Evolutionary conservation across 2,113 vertebrate genomes (phyloP).

Genomic region (Poeciliopsis retropinna): DNA sequence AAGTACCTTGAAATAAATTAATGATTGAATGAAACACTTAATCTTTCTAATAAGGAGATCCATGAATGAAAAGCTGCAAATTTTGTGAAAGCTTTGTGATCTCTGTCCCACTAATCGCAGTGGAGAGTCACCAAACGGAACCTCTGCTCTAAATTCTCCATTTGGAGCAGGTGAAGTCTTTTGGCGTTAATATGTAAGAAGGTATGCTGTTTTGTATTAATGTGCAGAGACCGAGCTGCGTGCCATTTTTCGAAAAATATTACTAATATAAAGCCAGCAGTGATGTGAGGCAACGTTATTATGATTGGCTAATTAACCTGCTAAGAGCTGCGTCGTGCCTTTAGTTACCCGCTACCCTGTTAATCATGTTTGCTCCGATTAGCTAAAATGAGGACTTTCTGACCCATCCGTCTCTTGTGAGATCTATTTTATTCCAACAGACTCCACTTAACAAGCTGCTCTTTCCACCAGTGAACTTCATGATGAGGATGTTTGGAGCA

Average conservation of each 20-base stretch:
- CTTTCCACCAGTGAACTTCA: conserved; percentile 44
- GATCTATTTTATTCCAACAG: conserved; percentile 62
- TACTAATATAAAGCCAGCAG: conserved; percentile 78
- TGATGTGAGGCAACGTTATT: conserved; percentile 81
- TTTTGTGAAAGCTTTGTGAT: conserved; percentile 70
- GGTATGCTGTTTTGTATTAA: conserved; percentile 78
- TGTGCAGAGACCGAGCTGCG: conserved; percentile 81
- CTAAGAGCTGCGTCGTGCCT: conserved; percentile 81
- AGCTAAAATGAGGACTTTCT: conserved; percentile 22
- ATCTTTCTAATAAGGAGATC: conserved; percentile 68
- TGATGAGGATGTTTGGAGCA: conserved; percentile 31
- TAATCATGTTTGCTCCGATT: conserved; percentile 56
- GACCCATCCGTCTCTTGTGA: conserved; percentile 55
- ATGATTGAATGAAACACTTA: conserved; percentile 74
- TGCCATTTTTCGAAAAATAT: conserved; percentile 77
- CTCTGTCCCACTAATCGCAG: conserved; percentile 73
- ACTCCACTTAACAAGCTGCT: conserved; percentile 58
- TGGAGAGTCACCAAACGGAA: conserved; percentile 70
- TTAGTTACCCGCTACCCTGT: conserved; percentile 74
- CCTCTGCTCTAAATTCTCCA: conserved; percentile 73
- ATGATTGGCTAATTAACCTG: conserved; percentile 90
- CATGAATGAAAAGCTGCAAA: conserved; percentile 70
- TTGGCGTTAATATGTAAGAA: conserved; percentile 84
- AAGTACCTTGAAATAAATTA: conserved; percentile 68
- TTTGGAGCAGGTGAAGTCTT: conserved; percentile 78